Conservation (phyloP, 1,140 invertebrate species). For the Calosoma granatense region DNA sequence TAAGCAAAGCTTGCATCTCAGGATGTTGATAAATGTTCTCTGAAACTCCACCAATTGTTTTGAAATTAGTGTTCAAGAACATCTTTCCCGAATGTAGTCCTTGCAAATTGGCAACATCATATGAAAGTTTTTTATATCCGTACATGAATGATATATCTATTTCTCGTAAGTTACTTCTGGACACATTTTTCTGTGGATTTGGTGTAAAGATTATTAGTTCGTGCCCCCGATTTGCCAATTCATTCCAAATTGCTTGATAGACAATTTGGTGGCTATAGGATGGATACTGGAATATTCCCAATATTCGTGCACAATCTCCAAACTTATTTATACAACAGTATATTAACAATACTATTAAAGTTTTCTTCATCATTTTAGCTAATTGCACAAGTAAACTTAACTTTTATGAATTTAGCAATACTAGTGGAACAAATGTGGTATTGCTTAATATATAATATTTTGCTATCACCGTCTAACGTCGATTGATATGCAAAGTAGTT, state of each 20-base stretch:
- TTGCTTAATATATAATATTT: too few relatives aligned
- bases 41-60: not conserved
- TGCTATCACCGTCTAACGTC: too few relatives aligned
- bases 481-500: too few relatives aligned
- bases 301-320: not conserved
- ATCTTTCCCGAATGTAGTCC: not conserved
- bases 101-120: not conserved
- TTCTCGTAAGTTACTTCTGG: not conserved
- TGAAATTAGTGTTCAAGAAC: not conserved
- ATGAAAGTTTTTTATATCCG: not conserved
- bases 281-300: constrained; percentile 21
- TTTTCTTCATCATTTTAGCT: too few relatives aligned
- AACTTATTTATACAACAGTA: too few relatives aligned
- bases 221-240: constrained; percentile 33
- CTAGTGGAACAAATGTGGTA: too few relatives aligned
- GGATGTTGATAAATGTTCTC: not conserved
- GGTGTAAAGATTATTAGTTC: constrained; percentile 35
- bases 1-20: constrained; percentile 23
- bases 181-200: constrained; percentile 22
- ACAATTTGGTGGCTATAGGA: constrained; percentile 45
- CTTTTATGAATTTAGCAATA: too few relatives aligned
- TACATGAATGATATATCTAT: not conserved
- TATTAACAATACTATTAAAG: too few relatives aligned
- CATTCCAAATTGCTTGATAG: constrained; percentile 29
- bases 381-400: too few relatives aligned